phyloP scores from a whole-genome alignment of 37 sponge, comb jelly and placozoan genomes.

The Sycon ciliatum region DNA sequence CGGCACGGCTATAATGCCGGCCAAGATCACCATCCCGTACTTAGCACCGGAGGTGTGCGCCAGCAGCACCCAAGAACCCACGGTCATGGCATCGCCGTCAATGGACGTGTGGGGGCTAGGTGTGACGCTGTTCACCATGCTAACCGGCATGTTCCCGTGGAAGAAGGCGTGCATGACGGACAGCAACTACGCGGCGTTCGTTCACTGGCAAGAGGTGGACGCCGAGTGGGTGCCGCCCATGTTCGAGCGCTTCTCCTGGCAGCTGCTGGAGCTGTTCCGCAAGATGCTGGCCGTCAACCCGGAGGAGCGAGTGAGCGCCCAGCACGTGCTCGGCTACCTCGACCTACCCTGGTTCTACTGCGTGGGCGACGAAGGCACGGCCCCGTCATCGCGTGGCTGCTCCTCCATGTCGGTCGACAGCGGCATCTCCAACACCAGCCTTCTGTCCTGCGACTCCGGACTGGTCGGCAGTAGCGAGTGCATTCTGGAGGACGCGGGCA shows the following conservation, averaged over 20 bases:
- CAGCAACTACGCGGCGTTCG: slow-evolving; percentile 78
- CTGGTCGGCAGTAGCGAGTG: no score
- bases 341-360: no score
- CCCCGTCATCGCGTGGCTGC: no score
- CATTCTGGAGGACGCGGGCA: no score
- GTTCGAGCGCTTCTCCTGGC: slow-evolving; percentile 66
- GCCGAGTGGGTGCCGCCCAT: no score
- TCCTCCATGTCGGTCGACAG: no score
- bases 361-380: no score
- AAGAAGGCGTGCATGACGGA: slow-evolving; percentile 75
- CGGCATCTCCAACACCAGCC: no score
- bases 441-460: no score
- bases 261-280: slow-evolving; percentile 66
- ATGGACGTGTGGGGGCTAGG: slow-evolving; percentile 91
- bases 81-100: slow-evolving; percentile 52
- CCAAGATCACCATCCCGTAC: slow-evolving; percentile 89
- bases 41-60: slow-evolving; percentile 90
- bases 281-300: slow-evolving; percentile 63
- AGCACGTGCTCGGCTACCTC: no score
- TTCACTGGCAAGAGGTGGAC: slow-evolving; percentile 67
- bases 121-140: slow-evolving; percentile 86
- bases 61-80: no score
- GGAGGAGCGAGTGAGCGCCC: no score
- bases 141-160: slow-evolving; percentile 92
- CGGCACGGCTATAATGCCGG: slow-evolving; percentile 68